Percentiles rank a stretch among this genome's conserved stretches.
phyloP scores from a whole-genome alignment of 2,888 invertebrate species.

The Macaria notata region DNA sequence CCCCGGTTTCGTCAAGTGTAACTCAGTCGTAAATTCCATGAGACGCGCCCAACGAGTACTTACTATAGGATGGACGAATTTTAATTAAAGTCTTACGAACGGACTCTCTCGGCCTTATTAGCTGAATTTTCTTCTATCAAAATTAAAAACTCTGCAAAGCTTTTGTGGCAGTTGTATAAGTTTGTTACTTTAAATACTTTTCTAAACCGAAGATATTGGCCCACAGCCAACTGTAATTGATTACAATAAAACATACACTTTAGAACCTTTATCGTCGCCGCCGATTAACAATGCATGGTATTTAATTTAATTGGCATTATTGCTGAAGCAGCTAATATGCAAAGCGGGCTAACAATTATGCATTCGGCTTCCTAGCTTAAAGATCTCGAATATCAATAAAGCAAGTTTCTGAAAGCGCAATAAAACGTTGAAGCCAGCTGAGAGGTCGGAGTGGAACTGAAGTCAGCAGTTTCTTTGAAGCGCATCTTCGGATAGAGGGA shows the following conservation, averaged over 20 bases:
- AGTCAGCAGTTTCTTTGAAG: slow-evolving; percentile 78
- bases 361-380: slow-evolving; percentile 11
- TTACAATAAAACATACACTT: too few species aligned
- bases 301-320: too few species aligned
- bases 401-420: slow-evolving; percentile 61
- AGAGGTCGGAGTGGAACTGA: slow-evolving; percentile 52
- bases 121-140: slow-evolving; percentile 19
- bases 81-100: slow-evolving; percentile 47
- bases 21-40: slow-evolving; percentile 45
- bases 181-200: too few species aligned
- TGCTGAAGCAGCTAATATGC: too few species aligned
- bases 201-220: too few species aligned
- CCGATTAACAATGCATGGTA: too few species aligned
- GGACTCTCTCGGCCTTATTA: slow-evolving; percentile 20
- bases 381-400: slow-evolving; percentile 50
- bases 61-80: slow-evolving; percentile 44
- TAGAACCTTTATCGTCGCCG: too few species aligned
- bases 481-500: slow-evolving; percentile 65
- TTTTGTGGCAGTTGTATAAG: slow-evolving; percentile 6
- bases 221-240: too few species aligned
- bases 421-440: slow-evolving; percentile 59
- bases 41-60: slow-evolving; percentile 33
- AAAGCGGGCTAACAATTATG: background rate
- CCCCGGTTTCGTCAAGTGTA: slow-evolving; percentile 48
- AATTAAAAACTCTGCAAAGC: slow-evolving; percentile 20